A percentile compares a stretch with the other conserved stretches of the same genome.
Evolutionary conservation across 2,888 invertebrate species (phyloP).

Genomic region (Seladonia tumulorum): DNA sequence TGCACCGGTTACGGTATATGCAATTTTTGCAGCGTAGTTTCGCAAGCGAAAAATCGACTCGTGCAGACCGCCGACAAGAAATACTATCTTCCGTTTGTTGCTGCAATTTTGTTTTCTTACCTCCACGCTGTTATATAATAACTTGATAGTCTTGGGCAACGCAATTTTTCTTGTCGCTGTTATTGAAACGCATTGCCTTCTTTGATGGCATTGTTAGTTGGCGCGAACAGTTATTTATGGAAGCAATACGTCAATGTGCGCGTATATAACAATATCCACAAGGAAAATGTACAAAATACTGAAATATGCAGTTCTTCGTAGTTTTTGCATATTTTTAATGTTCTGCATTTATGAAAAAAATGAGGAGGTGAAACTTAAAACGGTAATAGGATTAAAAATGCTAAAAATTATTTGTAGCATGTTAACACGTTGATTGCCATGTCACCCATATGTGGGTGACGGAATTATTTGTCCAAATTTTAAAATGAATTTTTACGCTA

Average conservation of each 20-base stretch:
- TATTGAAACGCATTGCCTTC: neutral
- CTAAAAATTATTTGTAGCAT: no score
- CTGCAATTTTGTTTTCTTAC: neutral
- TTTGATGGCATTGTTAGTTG: neutral
- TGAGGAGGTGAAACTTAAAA: no score
- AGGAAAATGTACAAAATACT: no score
- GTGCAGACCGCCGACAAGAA: neutral
- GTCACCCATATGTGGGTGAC: no score
- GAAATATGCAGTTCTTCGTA: no score
- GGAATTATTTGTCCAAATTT: no score
- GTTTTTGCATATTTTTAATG: neutral
- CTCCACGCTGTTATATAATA: neutral
- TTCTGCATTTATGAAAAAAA: neutral
- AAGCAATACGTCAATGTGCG: no score
- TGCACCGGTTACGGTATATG: neutral
- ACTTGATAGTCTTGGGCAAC: neutral
- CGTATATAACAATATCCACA: no score
- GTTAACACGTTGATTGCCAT: no score
- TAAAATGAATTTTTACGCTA: no score
- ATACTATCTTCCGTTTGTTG: neutral
- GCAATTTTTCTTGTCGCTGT: neutral
- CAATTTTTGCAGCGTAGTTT: neutral
- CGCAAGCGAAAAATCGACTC: neutral
- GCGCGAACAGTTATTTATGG: neutral
- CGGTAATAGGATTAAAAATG: no score